Percentiles rank a stretch among this genome's conserved stretches.
Evolutionary conservation across 2,888 invertebrate species (phyloP).

Genomic region (Smittia sp.): DNA sequence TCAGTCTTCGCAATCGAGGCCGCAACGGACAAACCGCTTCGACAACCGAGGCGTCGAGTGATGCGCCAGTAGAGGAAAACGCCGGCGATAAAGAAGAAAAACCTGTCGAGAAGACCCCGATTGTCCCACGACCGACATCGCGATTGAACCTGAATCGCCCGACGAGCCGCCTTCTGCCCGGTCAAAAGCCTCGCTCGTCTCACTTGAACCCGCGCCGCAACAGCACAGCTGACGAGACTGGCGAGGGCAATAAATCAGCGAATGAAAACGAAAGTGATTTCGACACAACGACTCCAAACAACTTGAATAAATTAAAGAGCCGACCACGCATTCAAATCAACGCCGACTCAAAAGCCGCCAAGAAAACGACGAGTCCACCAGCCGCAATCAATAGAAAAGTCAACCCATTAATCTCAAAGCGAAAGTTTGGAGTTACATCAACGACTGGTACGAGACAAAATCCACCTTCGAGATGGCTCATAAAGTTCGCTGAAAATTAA

Average conservation of each 20-base stretch:
- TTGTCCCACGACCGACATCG: constrained; percentile 47
- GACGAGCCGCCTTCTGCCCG: constrained; percentile 49
- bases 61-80: constrained; percentile 43
- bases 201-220: constrained; percentile 42
- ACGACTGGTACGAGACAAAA: constrained; percentile 45
- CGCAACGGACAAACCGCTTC: constrained; percentile 47
- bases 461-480: neutral
- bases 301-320: constrained; percentile 51
- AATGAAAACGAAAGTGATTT: constrained; percentile 42
- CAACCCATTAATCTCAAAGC: constrained; percentile 51
- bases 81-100: constrained; percentile 46
- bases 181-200: constrained; percentile 44
- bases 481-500: neutral
- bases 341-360: constrained; percentile 45
- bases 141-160: constrained; percentile 51
- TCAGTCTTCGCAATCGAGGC: constrained; percentile 50
- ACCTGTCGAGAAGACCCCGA: constrained; percentile 43
- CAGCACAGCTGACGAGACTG: constrained; percentile 36
- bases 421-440: constrained; percentile 49
- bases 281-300: constrained; percentile 44
- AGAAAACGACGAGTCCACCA: constrained; percentile 40
- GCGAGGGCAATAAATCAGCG: constrained; percentile 21
- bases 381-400: constrained; percentile 48
- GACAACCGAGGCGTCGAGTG: constrained; percentile 47
- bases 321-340: constrained; percentile 51